A percentile compares a stretch with the other conserved stretches of the same genome.
Conservation (phyloP, 2,113 vertebrate species). For the Gobiocypris rarus region DNA sequence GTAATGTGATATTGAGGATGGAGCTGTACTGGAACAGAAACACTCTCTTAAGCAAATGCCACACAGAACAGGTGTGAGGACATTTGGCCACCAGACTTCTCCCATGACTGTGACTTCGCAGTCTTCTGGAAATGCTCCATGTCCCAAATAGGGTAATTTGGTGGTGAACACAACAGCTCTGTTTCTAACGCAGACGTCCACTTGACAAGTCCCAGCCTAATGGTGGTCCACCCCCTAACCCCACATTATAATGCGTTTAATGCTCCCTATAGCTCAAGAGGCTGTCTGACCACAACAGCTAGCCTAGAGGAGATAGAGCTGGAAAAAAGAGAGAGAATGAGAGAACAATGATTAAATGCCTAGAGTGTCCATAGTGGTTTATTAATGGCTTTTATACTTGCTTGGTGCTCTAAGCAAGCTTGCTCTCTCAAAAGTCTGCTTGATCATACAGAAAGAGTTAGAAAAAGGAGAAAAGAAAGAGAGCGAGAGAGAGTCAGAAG, state of each 20-base stretch:
- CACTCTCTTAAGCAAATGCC: neutral
- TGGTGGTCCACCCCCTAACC: too few species aligned
- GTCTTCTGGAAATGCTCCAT: conserved; percentile 13
- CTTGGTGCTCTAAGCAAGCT: conserved; percentile 51
- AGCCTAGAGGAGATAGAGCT: conserved; percentile 4
- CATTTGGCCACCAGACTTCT: conserved; percentile 42
- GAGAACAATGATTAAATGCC: conserved; percentile 50
- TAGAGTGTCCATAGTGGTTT: conserved; percentile 42
- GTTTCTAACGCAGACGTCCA: neutral
- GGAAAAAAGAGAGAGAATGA: neutral
- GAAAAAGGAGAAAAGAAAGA: conserved; percentile 20
- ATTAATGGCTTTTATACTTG: conserved; percentile 54
- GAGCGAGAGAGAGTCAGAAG: conserved; percentile 1
- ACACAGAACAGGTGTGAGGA: conserved; percentile 33
- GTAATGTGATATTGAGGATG: conserved; percentile 10
- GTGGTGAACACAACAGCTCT: conserved; percentile 5
- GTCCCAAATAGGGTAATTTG: conserved; percentile 9
- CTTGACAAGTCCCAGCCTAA: conserved; percentile 1
- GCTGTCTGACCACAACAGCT: conserved; percentile 29
- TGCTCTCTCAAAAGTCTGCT: conserved; percentile 40
- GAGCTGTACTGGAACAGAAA: conserved; percentile 2
- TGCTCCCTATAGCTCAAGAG: conserved; percentile 7
- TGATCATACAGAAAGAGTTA: conserved; percentile 39
- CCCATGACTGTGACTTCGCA: neutral
- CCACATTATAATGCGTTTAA: conserved; percentile 40